Evolutionary conservation across 2,113 vertebrate genomes (phyloP), one percentile per base, ranked within the genome.

Genomic region (Erinaceus europaeus): DNA sequence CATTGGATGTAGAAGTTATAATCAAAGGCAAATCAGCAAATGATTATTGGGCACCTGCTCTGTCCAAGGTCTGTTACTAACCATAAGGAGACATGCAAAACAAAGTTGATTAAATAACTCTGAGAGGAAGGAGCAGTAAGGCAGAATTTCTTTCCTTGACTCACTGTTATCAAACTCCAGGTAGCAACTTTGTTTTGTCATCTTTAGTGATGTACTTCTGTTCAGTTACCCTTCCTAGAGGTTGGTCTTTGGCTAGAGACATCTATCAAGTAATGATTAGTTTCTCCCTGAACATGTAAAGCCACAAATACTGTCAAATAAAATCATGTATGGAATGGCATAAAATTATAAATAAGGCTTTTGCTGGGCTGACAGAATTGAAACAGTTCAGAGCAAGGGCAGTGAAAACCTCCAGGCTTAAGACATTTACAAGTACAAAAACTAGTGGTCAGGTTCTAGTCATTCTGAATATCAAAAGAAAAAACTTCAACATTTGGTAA

Each of bases 241-340:
- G 4, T 40, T 34, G 59, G 14, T 48, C 27, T 48, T 79, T 88
- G 36, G 68, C 69, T 62, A 90, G 10, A 50, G 32, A 3, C 52
- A 83, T 34, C 42, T 61, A 86, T 75, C 18, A 6, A 65, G 12
- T 42, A 74, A 85, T 32, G 59, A 52, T 32, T 76, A 23, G 21
- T 68, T 82, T 79, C 61, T 67, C 85, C 23, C 80, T 62, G 40
- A 38, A 86, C 27, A 72, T 64, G n/a, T 88, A 57, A 68, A 71
- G 17, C 62, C 50, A 44, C 32, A 90, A 84, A 78, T 13, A 62
- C 32, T 25, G 46, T 53, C 57, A 82, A 75, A 72, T 59, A 68
- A 59, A 32, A 44, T 34, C n/a, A n/a, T n/a, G n/a, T n/a, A n/a
- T n/a, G n/a, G n/a, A n/a, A n/a, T n/a, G n/a, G n/a, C n/a, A n/a